Percentiles rank a stretch among this genome's conserved stretches.
Evolutionary conservation across 2,888 invertebrate species (phyloP).

Genomic region (Dichetophora obliterata): DNA sequence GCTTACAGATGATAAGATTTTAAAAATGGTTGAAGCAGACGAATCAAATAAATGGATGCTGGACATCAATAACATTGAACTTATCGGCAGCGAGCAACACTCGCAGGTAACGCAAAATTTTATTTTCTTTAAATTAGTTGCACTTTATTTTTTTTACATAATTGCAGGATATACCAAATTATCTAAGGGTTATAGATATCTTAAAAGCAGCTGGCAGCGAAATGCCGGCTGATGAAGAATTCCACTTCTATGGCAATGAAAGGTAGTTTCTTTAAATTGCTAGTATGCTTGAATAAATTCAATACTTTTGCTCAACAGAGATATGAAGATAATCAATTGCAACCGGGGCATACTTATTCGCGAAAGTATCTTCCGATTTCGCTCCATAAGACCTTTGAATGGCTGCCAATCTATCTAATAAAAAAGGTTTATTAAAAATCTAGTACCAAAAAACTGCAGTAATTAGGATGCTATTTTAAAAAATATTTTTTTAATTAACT

Average conservation of each 20-base stretch:
- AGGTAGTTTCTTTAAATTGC: conserved; percentile 38
- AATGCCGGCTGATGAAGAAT: conserved; percentile 52
- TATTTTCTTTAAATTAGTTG: not conserved
- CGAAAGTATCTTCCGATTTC: conserved; percentile 4
- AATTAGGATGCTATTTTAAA: too few relatives aligned
- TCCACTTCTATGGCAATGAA: conserved; percentile 56
- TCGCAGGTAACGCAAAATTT: not conserved
- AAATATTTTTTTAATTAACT: too few relatives aligned
- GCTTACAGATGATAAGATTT: conserved; percentile 52
- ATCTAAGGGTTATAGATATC: conserved; percentile 34
- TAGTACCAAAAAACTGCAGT: not conserved
- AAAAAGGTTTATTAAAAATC: too few relatives aligned
- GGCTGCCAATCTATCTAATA: too few relatives aligned
- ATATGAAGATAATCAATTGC: conserved; percentile 17
- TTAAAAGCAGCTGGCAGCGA: conserved; percentile 51
- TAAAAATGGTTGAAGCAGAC: conserved; percentile 50
- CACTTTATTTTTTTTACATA: not conserved
- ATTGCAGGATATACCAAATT: conserved; percentile 30
- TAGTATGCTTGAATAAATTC: too few relatives aligned
- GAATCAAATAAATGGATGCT: conserved; percentile 39
- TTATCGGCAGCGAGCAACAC: not conserved
- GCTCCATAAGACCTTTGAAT: not conserved
- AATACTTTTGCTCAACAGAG: conserved; percentile 1
- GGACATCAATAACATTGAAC: conserved; percentile 13
- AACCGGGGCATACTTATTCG: conserved; percentile 9